These are phyloP conservation scores for Choristoneura fumiferana DNA, from an alignment of 1,140 invertebrate species.

Conservation along the genomic window DNA sequence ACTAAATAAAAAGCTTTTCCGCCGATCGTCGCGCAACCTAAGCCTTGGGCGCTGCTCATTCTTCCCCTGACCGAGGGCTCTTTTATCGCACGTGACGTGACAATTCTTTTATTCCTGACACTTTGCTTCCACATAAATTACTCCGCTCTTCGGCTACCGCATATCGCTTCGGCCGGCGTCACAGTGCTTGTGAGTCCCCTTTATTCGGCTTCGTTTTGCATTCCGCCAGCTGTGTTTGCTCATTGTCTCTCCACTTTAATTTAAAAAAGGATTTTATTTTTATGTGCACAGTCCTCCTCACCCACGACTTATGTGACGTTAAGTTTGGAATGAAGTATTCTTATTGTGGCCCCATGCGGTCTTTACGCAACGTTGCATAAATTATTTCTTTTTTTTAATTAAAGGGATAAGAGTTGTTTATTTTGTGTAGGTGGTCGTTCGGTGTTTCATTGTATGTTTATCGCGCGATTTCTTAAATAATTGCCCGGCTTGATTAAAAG, in stretches of 20 bases:
- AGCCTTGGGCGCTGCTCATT: conserved; percentile 28
- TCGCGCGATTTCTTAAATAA: conserved; percentile 11
- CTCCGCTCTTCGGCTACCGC: conserved; percentile 45
- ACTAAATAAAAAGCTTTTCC: conserved; percentile 49
- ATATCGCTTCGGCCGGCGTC: conserved; percentile 44
- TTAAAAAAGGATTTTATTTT: conserved; percentile 64
- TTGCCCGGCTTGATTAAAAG: conserved; percentile 11
- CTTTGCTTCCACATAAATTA: conserved; percentile 67
- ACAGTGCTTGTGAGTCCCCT: conserved; percentile 43
- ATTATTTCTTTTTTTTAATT: conserved; percentile 70
- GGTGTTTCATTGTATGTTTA: conserved; percentile 18
- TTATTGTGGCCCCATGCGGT: conserved; percentile 59
- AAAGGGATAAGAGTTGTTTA: conserved; percentile 37
- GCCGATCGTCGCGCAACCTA: conserved; percentile 27
- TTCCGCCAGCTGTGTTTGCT: conserved; percentile 73
- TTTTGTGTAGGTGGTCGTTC: conserved; percentile 2
- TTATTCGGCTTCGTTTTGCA: conserved; percentile 64
- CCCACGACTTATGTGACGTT: conserved; percentile 73
- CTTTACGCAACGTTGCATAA: conserved; percentile 67
- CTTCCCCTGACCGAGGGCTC: conserved; percentile 32
- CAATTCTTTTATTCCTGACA: conserved; percentile 60
- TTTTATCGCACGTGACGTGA: conserved; percentile 56
- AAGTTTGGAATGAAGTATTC: conserved; percentile 69
- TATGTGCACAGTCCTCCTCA: conserved; percentile 55
- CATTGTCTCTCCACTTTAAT: conserved; percentile 72